Conservation (phyloP, 2,888 invertebrate genomes). For the Heliothis peltigera region DNA sequence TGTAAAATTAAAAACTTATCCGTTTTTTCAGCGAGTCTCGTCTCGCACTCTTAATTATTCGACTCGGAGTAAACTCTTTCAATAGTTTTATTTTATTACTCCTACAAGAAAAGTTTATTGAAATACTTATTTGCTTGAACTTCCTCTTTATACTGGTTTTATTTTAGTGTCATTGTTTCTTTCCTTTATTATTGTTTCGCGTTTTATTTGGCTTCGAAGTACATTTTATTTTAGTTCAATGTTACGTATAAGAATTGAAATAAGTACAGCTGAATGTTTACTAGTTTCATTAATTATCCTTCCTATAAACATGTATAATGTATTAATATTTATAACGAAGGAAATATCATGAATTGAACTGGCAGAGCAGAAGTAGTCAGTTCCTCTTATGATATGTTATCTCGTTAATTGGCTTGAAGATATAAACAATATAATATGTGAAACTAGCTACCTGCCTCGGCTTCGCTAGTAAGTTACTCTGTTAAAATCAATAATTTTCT, state of each 20-base stretch:
- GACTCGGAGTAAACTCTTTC: conserved; percentile 50
- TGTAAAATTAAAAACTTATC: conserved; percentile 59
- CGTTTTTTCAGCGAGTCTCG: conserved; percentile 43
- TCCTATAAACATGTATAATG: too few species aligned
- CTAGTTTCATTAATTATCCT: too few species aligned
- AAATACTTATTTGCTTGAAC: conserved; percentile 63
- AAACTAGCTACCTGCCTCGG: too few species aligned
- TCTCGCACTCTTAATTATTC: conserved; percentile 65
- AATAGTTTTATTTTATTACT: conserved; percentile 65
- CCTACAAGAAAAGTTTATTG: conserved; percentile 62
- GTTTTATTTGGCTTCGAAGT: conserved; percentile 1
- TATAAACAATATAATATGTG: too few species aligned
- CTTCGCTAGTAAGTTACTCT: too few species aligned
- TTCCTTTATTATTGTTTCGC: conserved; percentile 16
- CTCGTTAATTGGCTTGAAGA: too few species aligned
- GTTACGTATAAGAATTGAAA: neutral
- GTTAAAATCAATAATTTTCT: too few species aligned
- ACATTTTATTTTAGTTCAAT: conserved; percentile 1
- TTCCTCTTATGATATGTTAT: too few species aligned
- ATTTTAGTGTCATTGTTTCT: conserved; percentile 19
- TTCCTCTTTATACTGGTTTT: conserved; percentile 47
- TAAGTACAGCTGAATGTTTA: neutral
- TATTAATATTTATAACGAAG: too few species aligned
- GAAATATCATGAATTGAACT: too few species aligned
- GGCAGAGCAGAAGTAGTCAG: too few species aligned